Conservation (phyloP, 1,140 invertebrate genomes). For the Drosophila chauvacae region DNA sequence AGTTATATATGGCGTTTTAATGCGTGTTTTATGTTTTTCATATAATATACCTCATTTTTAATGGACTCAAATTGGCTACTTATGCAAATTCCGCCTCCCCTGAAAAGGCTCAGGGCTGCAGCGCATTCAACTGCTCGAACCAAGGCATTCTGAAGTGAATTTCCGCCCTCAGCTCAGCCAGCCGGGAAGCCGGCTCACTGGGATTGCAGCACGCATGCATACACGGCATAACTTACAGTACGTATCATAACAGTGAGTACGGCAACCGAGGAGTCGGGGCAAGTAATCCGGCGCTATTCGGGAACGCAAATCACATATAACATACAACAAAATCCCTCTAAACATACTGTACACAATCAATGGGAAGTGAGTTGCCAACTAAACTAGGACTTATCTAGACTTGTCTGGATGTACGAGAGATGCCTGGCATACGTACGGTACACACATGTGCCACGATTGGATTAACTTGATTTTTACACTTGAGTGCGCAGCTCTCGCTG, state of each 20-base stretch:
- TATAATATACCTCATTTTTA: conserved; percentile 17
- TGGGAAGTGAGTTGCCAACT: conserved; percentile 43
- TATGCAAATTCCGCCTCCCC: conserved; percentile 51
- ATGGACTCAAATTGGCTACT: conserved; percentile 60
- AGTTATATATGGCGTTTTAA: conserved; percentile 67
- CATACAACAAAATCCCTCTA: conserved; percentile 32
- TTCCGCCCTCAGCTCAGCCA: conserved; percentile 13
- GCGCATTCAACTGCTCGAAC: conserved; percentile 30
- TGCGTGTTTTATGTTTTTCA: conserved; percentile 9
- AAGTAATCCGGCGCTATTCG: conserved; percentile 9
- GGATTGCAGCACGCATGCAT: conserved; percentile 16
- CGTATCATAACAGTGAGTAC: conserved; percentile 14
- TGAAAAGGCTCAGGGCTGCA: conserved; percentile 13
- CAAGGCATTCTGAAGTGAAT: conserved; percentile 20
- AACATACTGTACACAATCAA: conserved; percentile 66
- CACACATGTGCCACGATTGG: conserved; percentile 41
- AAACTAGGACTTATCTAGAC: conserved; percentile 46
- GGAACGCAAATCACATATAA: conserved; percentile 26
- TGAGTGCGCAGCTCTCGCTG: conserved; percentile 43
- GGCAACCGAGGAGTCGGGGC: conserved; percentile 7
- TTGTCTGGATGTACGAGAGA: conserved; percentile 29
- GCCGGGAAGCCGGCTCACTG: conserved; percentile 1
- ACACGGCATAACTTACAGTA: conserved; percentile 13
- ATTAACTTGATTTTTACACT: conserved; percentile 74
- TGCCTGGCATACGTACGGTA: conserved; percentile 58